Evolutionary conservation across 2,888 invertebrate species (phyloP).

Genomic region (Salticus scenicus): DNA sequence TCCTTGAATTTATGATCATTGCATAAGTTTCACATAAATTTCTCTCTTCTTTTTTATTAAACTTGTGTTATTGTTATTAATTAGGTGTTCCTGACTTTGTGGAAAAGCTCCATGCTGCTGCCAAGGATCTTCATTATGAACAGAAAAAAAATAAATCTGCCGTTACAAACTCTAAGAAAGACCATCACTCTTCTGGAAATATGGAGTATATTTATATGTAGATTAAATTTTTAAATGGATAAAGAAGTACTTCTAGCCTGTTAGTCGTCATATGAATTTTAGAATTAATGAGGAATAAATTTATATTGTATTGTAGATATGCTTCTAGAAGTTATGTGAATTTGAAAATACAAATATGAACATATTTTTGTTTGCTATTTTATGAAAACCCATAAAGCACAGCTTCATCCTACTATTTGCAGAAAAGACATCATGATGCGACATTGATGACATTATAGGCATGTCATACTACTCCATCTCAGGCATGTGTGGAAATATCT

Average conservation of each 20-base stretch:
- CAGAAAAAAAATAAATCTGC: slow-evolving; percentile 37
- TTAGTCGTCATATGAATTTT: too few species aligned
- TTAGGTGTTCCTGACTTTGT: slow-evolving; percentile 77
- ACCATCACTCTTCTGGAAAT: slow-evolving; percentile 34
- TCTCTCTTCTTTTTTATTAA: too few species aligned
- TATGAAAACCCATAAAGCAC: too few species aligned
- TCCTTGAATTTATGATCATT: too few species aligned
- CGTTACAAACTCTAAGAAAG: slow-evolving; percentile 23
- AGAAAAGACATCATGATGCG: too few species aligned
- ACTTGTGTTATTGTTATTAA: slow-evolving; percentile 28
- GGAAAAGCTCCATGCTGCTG: slow-evolving; percentile 76
- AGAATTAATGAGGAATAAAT: too few species aligned
- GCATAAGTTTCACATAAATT: too few species aligned
- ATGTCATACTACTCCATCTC: too few species aligned
- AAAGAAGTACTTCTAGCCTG: neutral
- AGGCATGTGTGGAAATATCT: too few species aligned
- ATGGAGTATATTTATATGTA: slow-evolving; percentile 51
- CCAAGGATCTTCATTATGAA: slow-evolving; percentile 70
- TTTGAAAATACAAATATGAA: neutral
- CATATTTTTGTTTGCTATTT: too few species aligned
- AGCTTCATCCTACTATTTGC: too few species aligned
- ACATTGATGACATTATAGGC: too few species aligned
- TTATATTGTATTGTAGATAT: neutral
- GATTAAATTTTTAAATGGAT: neutral
- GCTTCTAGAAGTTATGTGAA: neutral